Evolutionary conservation across 1,140 invertebrate species (phyloP), one percentile per base, ranked within the genome.

Genomic region (Bombus polaris): DNA sequence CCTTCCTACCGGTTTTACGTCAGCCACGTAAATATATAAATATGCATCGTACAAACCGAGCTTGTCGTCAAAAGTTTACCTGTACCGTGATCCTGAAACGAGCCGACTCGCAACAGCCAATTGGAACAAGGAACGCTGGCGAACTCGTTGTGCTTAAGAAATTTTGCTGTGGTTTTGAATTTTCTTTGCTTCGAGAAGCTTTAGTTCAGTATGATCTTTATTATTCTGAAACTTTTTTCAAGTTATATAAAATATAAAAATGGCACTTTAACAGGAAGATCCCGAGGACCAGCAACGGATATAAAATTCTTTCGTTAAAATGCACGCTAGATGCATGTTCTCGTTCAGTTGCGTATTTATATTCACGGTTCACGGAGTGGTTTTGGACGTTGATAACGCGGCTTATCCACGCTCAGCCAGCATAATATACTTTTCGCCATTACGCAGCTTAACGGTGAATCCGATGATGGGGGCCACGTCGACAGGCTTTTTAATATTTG

Each of bases 341-440:
- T 9, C n/a, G n/a, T 44, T 32, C 59, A 32, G 39, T 15, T 35
- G 37, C 4, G 62, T 70, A 80, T 80, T 81, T 81, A 81, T 81
- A 81, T 81, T 81, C 79, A 81, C 79, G 79, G 70, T 73, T 73
- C 79, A 42, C n/a, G 12, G 35, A 22, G 6, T 39, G 79, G 47
- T 73, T 73, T 62, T 72, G 79, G 28, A n/a, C 44, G 53, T 35
- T 32, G 39, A 39, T 81, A 39, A 81, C 44, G 28, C 68, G 35
- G 79, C 79, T 81, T 72, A 81, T 81, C 68, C 68, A 35, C 53
- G 79, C 39, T 81, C 44, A 47, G 35, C 44, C 47, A 39, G 68
- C 79, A 39, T 83, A 84, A 84, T 81, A 81, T 57, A 84, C 74
- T 84, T 78, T 77, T 78, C 74, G 42, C 62, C 73, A 84, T 84